Conservation (phyloP, 2,113 vertebrate species). For the Mirounga angustirostris region DNA sequence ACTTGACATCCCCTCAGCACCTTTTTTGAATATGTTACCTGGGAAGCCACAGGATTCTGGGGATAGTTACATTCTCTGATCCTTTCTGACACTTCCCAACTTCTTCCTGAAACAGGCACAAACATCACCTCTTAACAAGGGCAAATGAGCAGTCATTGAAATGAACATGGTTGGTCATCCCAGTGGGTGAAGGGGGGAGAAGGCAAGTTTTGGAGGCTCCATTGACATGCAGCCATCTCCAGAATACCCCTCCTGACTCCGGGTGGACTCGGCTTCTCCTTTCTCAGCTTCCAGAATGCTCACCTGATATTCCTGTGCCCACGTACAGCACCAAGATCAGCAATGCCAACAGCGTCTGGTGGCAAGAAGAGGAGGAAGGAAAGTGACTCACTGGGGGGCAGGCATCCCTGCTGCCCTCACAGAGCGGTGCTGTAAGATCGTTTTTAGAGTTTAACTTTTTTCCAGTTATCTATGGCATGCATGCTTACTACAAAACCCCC, state of each 20-base stretch:
- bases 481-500: not conserved
- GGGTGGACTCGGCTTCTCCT: not conserved
- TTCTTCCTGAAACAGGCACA: conserved; percentile 70
- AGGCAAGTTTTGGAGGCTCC: not conserved
- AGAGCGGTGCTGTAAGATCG: fast-evolving
- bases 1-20: not conserved
- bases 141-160: not conserved
- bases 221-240: fast-evolving
- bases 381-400: not conserved
- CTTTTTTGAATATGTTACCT: conserved; percentile 66
- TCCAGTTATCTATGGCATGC: not conserved
- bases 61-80: conserved; percentile 62
- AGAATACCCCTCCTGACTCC: not conserved
- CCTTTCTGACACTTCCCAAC: conserved; percentile 64
- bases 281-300: not conserved
- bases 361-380: not conserved
- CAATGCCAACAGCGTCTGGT: conserved; percentile 62
- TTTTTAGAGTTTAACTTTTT: not conserved
- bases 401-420: too few relatives aligned
- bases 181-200: not conserved
- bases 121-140: not conserved
- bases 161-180: not conserved
- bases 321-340: conserved; percentile 76
- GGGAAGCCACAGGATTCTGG: conserved; percentile 56
- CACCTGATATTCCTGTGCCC: conserved; percentile 73